These are phyloP conservation scores for Varanus komodoensis DNA, from an alignment of 2,113 vertebrate species.

Conservation along the genomic window DNA sequence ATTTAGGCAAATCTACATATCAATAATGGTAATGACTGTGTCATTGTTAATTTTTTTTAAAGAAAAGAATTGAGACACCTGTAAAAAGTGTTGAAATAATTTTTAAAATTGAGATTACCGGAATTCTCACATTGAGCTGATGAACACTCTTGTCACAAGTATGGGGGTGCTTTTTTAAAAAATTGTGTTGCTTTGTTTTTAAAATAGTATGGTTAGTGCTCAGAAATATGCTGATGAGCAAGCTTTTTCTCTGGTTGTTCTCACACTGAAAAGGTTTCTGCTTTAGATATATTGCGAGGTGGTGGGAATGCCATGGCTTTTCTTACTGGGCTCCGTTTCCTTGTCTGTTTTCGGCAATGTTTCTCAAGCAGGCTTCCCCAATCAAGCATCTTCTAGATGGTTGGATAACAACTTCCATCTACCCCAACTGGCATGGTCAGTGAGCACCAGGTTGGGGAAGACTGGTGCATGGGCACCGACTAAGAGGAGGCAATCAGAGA, in stretches of 20 bases:
- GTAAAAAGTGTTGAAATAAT: conserved; percentile 55
- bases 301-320: too few relatives aligned
- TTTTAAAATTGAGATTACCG: conserved; percentile 4
- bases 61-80: conserved; percentile 53
- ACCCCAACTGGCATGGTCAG: neutral
- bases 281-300: neutral
- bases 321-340: too few relatives aligned
- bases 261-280: neutral
- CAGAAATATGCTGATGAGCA: neutral
- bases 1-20: conserved; percentile 79
- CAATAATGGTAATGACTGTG: conserved; percentile 82
- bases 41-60: conserved; percentile 78
- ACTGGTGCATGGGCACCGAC: neutral
- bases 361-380: neutral
- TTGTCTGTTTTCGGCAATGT: neutral
- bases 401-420: neutral
- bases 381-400: neutral
- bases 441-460: neutral
- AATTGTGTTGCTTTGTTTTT: too few relatives aligned
- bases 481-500: neutral
- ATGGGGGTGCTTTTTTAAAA: neutral
- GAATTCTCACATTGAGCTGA: conserved; percentile 40
- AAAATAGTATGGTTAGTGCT: neutral
- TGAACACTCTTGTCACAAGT: neutral
- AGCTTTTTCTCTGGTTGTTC: neutral